A percentile compares a stretch with the other conserved stretches of the same genome.
Evolutionary conservation across 2,113 vertebrate genomes (phyloP).

Genomic region (Nicator chloris): DNA sequence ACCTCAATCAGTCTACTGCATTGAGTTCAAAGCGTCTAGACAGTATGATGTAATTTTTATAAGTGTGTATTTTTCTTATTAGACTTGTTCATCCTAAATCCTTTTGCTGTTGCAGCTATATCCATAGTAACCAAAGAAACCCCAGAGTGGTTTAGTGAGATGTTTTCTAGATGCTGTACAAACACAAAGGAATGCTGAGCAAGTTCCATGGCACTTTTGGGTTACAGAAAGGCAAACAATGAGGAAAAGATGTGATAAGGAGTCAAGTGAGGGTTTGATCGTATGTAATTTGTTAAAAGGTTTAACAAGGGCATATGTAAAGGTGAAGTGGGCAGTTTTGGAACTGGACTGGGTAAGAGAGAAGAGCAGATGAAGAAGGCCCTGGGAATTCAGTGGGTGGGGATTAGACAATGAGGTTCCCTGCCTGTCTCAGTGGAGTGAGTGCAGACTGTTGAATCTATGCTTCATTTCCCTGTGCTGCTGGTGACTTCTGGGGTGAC

Average conservation of each 20-base stretch:
- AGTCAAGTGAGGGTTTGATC: background rate
- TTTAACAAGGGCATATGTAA: background rate
- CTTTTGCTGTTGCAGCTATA: background rate
- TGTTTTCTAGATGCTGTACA: background rate
- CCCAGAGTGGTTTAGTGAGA: background rate
- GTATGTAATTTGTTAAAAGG: background rate
- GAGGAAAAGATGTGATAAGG: background rate
- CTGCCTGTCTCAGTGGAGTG: rapidly evolving
- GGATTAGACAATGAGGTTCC: background rate
- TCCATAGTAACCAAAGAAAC: background rate
- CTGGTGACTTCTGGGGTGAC: background rate
- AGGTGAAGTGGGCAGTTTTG: background rate
- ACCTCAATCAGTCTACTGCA: background rate
- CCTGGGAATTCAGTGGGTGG: background rate
- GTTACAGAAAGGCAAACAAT: background rate
- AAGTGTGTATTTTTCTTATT: background rate
- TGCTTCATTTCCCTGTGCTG: background rate
- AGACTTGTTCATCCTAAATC: background rate
- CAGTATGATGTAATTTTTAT: background rate
- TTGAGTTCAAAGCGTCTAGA: background rate
- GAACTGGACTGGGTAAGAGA: background rate
- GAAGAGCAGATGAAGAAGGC: background rate
- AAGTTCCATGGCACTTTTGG: background rate
- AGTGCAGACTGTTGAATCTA: background rate
- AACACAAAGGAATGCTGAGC: background rate